Evolutionary conservation across 2,888 invertebrate genomes (phyloP).

Genomic region (Temnothorax unifasciatus): DNA sequence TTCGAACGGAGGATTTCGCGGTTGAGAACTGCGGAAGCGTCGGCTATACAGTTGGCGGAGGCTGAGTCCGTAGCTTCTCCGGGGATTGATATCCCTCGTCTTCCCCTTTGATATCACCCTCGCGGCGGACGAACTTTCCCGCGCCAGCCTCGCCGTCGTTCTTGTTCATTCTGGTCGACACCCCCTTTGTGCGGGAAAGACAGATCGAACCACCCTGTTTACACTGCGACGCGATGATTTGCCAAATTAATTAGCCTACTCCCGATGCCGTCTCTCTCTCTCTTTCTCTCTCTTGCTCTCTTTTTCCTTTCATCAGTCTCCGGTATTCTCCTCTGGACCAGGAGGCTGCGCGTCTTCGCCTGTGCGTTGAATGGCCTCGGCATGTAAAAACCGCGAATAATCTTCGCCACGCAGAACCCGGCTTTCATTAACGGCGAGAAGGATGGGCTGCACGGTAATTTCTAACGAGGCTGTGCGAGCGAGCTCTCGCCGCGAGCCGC

Average conservation of each 20-base stretch:
- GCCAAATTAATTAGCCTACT: constrained; percentile 81
- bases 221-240: constrained; percentile 82
- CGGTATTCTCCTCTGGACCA: constrained; percentile 24
- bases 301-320: constrained; percentile 12
- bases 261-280: constrained; percentile 24
- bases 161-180: constrained; percentile 63
- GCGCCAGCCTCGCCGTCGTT: constrained; percentile 57
- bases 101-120: constrained; percentile 85
- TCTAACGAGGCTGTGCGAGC: constrained; percentile 71
- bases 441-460: constrained; percentile 72
- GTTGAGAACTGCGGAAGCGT: constrained; percentile 84
- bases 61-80: constrained; percentile 78
- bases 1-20: constrained; percentile 83
- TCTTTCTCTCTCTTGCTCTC: constrained; percentile 26
- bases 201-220: constrained; percentile 83
- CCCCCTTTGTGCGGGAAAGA: constrained; percentile 76
- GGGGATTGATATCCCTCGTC: constrained; percentile 85
- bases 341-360: constrained; percentile 36
- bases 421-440: constrained; percentile 74
- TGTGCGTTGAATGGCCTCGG: constrained; percentile 44
- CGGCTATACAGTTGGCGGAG: constrained; percentile 65
- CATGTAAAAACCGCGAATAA: constrained; percentile 76
- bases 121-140: constrained; percentile 62
- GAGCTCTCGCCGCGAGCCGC: constrained; percentile 63
- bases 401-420: constrained; percentile 66